These are phyloP conservation scores for Atractosteus spatula DNA, from an alignment of 2,113 vertebrate species.

Conservation along the genomic window DNA sequence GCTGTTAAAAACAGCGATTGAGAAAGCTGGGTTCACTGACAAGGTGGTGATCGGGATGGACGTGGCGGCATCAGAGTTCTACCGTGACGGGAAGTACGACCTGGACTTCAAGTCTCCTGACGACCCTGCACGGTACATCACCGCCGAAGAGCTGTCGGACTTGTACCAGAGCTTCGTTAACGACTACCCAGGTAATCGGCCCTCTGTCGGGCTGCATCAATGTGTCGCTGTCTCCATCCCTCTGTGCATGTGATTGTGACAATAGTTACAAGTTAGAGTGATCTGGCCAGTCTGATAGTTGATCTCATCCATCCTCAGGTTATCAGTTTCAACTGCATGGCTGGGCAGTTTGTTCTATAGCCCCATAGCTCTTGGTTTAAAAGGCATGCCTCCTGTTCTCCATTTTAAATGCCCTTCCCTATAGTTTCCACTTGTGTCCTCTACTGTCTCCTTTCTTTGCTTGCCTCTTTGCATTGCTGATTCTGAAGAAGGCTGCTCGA, in stretches of 20 bases:
- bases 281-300: too few relatives aligned
- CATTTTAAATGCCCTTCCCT: too few relatives aligned
- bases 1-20: constrained; percentile 87
- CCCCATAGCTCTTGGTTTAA: too few relatives aligned
- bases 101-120: constrained; percentile 90
- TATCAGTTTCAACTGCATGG: too few relatives aligned
- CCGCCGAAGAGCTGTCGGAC: constrained; percentile 75
- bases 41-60: constrained; percentile 95
- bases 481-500: too few relatives aligned
- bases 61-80: constrained; percentile 87
- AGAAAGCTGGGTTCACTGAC: constrained; percentile 85
- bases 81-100: constrained; percentile 85
- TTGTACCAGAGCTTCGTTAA: constrained; percentile 91
- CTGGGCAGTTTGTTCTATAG: too few relatives aligned
- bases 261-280: too few relatives aligned
- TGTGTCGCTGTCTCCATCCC: constrained; percentile 1
- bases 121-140: constrained; percentile 82
- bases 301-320: too few relatives aligned
- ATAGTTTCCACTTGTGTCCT: too few relatives aligned
- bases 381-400: too few relatives aligned
- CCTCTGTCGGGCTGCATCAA: neutral
- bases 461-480: too few relatives aligned
- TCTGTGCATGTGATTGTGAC: neutral
- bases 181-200: constrained; percentile 80
- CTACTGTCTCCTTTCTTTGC: too few relatives aligned